phyloP scores from a whole-genome alignment of 2,797 vertebrate genomes.

The Caiman crocodilus region DNA sequence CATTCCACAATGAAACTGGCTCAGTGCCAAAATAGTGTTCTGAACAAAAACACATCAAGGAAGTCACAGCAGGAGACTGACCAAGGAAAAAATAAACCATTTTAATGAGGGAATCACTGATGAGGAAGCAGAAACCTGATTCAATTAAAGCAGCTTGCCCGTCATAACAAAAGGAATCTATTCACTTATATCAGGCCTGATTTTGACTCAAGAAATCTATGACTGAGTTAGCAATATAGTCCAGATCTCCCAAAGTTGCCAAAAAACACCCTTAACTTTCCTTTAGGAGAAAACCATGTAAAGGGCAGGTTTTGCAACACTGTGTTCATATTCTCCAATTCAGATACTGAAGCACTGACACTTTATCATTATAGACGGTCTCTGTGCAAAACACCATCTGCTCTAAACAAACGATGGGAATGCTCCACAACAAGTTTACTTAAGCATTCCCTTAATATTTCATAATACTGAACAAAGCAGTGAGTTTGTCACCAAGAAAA shows the following conservation, averaged over 20 bases:
- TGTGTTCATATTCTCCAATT: not conserved
- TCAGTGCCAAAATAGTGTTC: not conserved
- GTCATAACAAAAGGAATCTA: not conserved
- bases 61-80: not conserved
- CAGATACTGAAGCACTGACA: not conserved
- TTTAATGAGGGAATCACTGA: no score
- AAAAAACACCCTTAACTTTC: not conserved
- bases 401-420: not conserved
- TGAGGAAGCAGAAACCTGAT: no score
- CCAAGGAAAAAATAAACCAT: not conserved
- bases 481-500: fast-evolving
- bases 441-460: no score
- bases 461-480: fast-evolving
- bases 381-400: not conserved
- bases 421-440: not conserved
- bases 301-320: not conserved
- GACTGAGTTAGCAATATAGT: not conserved
- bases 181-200: not conserved
- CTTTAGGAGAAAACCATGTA: not conserved
- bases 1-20: not conserved
- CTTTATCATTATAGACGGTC: not conserved
- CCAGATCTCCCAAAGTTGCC: not conserved
- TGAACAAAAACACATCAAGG: not conserved
- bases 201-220: not conserved
- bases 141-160: not conserved